phyloP scores from a whole-genome alignment of 1,140 invertebrate genomes.

The Nautilus pompilius region DNA sequence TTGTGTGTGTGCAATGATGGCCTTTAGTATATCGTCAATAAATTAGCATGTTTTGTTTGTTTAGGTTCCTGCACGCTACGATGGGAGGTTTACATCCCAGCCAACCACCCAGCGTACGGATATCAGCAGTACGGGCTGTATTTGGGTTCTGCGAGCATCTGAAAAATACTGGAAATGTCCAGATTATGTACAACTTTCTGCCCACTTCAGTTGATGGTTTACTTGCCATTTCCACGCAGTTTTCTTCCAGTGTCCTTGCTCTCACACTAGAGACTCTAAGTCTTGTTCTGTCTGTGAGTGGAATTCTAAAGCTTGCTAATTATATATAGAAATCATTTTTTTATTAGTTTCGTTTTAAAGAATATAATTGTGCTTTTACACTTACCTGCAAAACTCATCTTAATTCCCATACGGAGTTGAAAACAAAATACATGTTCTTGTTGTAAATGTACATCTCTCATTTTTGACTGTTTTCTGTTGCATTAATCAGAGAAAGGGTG shows the following conservation, averaged over 20 bases:
- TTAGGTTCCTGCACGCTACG: slow-evolving; percentile 65
- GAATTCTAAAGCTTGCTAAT: too few species aligned
- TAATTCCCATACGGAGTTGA: too few species aligned
- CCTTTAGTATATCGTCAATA: background rate
- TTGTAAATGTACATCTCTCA: too few species aligned
- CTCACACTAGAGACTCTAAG: slow-evolving; percentile 68
- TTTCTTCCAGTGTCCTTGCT: slow-evolving; percentile 64
- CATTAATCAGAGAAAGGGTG: too few species aligned
- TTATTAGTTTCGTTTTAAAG: too few species aligned
- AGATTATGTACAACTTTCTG: slow-evolving; percentile 57
- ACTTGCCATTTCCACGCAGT: slow-evolving; percentile 58
- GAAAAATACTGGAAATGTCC: slow-evolving; percentile 51
- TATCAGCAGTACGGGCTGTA: slow-evolving; percentile 57
- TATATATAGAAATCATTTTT: too few species aligned
- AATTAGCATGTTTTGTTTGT: background rate
- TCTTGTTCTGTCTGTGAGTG: slow-evolving; percentile 65
- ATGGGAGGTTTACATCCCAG: slow-evolving; percentile 63
- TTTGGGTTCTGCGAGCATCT: slow-evolving; percentile 62
- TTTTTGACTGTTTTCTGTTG: too few species aligned
- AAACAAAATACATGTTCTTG: too few species aligned
- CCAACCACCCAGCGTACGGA: slow-evolving; percentile 58
- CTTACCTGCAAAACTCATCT: too few species aligned
- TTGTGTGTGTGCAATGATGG: too few species aligned
- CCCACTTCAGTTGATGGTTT: slow-evolving; percentile 59
- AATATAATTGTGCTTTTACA: too few species aligned